Conservation (phyloP, 2,113 vertebrate species). For the Macroglossus sobrinus region DNA sequence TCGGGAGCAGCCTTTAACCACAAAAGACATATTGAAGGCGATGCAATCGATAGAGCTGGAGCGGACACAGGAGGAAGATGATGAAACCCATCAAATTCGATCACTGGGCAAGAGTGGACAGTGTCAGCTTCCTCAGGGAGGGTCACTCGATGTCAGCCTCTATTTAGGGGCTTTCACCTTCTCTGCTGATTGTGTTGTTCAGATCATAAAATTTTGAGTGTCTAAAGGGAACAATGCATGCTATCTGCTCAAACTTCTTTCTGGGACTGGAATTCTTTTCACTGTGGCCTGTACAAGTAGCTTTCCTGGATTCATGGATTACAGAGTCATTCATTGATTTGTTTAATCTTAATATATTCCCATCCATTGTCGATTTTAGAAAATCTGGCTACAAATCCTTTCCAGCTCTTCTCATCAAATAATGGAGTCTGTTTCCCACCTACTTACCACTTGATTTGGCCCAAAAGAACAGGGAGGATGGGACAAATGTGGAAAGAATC, state of each 20-base stretch:
- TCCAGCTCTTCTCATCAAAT: not conserved
- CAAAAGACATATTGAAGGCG: conserved; percentile 81
- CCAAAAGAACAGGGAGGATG: not conserved
- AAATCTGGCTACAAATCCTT: not conserved
- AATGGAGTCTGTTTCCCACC: not conserved
- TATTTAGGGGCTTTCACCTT: not conserved
- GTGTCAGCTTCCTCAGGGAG: conserved; percentile 41
- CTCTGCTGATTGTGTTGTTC: conserved; percentile 40
- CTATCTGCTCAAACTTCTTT: not conserved
- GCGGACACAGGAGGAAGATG: conserved; percentile 71
- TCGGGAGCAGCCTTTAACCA: conserved; percentile 77
- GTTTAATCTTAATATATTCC: not conserved
- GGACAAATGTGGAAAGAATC: not conserved
- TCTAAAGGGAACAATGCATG: not conserved
- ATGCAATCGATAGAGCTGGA: conserved; percentile 77
- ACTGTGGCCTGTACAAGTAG: not conserved
- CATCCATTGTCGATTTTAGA: not conserved
- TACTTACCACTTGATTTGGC: not conserved
- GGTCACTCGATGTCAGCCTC: conserved; percentile 35
- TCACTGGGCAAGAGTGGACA: conserved; percentile 51
- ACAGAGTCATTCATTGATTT: not conserved
- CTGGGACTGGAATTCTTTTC: not conserved
- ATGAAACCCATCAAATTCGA: conserved; percentile 70
- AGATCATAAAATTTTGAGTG: conserved; percentile 51
- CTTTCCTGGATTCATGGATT: not conserved